Evolutionary conservation across 1,140 invertebrate species (phyloP).

Genomic region (Papilio polyxenes): DNA sequence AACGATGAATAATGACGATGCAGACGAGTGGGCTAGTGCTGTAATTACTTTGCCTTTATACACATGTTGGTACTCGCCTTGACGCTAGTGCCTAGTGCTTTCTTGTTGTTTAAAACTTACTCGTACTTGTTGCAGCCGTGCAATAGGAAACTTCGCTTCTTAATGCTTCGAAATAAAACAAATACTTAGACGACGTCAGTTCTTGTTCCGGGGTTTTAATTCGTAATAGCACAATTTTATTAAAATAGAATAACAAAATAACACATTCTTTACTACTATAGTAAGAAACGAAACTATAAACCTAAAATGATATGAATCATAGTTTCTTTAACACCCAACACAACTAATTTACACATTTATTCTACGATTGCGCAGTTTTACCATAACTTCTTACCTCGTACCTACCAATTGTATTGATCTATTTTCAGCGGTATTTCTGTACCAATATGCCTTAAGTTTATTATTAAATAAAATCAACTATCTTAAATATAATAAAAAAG

Average conservation of each 20-base stretch:
- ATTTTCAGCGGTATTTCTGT: background rate
- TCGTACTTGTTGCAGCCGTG: conserved; percentile 67
- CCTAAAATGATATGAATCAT: background rate
- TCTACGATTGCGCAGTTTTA: background rate
- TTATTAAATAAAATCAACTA: no score
- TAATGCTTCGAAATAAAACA: conserved; percentile 57
- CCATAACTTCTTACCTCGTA: background rate
- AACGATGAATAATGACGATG: conserved; percentile 80
- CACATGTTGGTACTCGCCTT: conserved; percentile 50
- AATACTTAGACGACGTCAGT: conserved; percentile 47
- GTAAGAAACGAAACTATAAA: background rate
- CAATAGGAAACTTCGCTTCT: conserved; percentile 61
- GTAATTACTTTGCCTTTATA: conserved; percentile 78
- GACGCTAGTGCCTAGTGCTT: conserved; percentile 57
- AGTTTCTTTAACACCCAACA: background rate
- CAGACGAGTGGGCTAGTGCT: conserved; percentile 75
- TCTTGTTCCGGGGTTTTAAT: background rate
- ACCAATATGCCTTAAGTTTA: background rate
- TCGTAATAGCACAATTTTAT: background rate
- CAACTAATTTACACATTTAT: background rate
- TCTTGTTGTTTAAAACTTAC: conserved; percentile 73
- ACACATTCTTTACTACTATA: background rate
- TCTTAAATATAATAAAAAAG: no score
- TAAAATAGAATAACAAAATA: background rate
- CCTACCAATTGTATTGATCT: background rate